A percentile compares a stretch with the other conserved stretches of the same genome.
Conservation (phyloP, 2,113 vertebrate genomes). For the Trochalopteron elliotii region DNA sequence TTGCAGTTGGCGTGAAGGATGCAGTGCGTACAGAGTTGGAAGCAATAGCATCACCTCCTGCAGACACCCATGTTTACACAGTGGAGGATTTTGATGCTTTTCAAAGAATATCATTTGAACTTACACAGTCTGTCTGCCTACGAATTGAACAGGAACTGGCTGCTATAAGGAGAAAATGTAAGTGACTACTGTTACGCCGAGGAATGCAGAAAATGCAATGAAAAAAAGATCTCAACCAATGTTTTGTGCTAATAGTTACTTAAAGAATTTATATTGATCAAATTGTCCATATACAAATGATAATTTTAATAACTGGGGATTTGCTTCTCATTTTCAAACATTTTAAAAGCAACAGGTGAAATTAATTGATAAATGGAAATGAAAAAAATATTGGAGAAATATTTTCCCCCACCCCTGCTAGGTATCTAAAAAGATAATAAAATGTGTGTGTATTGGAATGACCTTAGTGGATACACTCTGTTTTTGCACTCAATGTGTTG, state of each 20-base stretch:
- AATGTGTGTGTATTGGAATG: background rate
- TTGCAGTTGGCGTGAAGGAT: constrained; percentile 96
- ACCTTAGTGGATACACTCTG: background rate
- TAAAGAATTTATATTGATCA: background rate
- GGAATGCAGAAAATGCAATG: background rate
- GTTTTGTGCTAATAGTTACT: background rate
- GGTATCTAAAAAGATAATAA: background rate
- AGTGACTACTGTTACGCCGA: constrained; percentile 61
- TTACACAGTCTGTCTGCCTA: constrained; percentile 94
- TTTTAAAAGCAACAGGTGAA: background rate
- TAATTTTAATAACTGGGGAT: background rate
- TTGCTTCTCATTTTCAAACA: background rate
- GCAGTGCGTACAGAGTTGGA: constrained; percentile 93
- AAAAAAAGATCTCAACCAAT: background rate
- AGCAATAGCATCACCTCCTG: constrained; percentile 89
- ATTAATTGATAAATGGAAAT: background rate
- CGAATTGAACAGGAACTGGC: constrained; percentile 92
- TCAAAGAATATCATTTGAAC: constrained; percentile 93
- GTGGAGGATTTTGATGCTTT: constrained; percentile 99
- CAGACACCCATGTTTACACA: constrained; percentile 92
- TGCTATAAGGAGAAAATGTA: constrained; percentile 87
- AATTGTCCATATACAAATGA: background rate
- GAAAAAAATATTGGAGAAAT: background rate
- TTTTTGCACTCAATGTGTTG: background rate
- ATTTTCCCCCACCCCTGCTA: background rate